Evolutionary conservation across 2,797 vertebrate genomes (phyloP).

Genomic region (Salarias fasciatus): DNA sequence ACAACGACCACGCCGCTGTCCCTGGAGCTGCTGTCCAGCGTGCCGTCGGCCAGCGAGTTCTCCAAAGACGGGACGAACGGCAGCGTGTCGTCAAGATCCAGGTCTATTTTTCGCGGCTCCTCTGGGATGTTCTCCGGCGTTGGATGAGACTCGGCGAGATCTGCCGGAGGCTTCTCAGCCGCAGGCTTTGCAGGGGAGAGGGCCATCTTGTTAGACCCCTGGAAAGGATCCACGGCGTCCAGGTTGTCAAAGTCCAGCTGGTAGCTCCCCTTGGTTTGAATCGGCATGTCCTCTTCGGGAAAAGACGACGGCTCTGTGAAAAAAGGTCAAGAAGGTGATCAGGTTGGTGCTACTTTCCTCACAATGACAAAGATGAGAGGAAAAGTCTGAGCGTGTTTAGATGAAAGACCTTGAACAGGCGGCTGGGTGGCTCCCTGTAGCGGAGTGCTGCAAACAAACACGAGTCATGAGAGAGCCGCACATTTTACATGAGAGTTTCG

Average conservation of each 20-base stretch:
- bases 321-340: not conserved
- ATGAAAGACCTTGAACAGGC: constrained; percentile 61
- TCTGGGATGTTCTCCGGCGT: constrained; percentile 20
- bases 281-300: constrained; percentile 80
- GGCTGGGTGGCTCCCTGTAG: constrained; percentile 16
- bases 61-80: constrained; percentile 75
- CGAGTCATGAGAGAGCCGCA: not conserved
- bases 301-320: constrained; percentile 55
- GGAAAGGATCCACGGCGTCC: constrained; percentile 73
- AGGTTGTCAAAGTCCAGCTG: constrained; percentile 78
- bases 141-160: constrained; percentile 11
- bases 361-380: not conserved
- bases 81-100: constrained; percentile 77
- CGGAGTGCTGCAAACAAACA: constrained; percentile 60
- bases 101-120: constrained; percentile 43
- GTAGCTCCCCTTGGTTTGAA: constrained; percentile 84
- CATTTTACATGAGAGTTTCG: too few relatives aligned
- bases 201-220: constrained; percentile 56
- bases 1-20: constrained; percentile 80
- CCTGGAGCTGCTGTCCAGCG: constrained; percentile 59
- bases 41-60: constrained; percentile 70
- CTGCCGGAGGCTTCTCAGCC: constrained; percentile 13
- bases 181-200: constrained; percentile 61
- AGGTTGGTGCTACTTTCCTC: not conserved
- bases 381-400: not conserved